A percentile compares a stretch with the other conserved stretches of the same genome.
phyloP scores from a whole-genome alignment of 2,113 vertebrate species.

The Syngnathus scovelli region DNA sequence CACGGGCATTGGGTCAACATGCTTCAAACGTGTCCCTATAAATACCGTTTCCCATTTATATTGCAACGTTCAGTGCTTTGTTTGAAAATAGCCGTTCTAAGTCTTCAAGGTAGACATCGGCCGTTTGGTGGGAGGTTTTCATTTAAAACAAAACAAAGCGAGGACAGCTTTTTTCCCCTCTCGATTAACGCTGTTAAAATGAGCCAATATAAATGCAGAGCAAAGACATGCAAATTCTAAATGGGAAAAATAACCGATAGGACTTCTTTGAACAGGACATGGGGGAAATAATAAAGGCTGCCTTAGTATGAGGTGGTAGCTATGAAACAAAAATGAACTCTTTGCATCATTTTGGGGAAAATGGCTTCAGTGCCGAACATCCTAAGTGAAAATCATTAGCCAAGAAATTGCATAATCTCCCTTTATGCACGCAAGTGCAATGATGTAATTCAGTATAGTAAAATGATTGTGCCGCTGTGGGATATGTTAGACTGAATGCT shows the following conservation, averaged over 20 bases:
- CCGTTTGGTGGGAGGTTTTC: background rate
- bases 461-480: conserved; percentile 15
- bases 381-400: conserved; percentile 29
- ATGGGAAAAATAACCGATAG: background rate
- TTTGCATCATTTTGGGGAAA: background rate
- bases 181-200: conserved; percentile 49
- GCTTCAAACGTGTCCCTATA: background rate
- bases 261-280: conserved; percentile 12
- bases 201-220: conserved; percentile 38
- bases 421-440: conserved; percentile 30
- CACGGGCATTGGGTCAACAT: background rate
- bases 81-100: background rate
- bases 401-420: conserved; percentile 25
- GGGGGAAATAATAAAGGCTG: background rate
- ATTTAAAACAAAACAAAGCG: conserved; percentile 13
- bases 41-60: background rate
- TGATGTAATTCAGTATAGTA: conserved; percentile 30
- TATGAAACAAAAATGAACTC: background rate
- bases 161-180: conserved; percentile 18
- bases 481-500: conserved; percentile 12
- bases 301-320: background rate
- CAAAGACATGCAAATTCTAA: conserved; percentile 9
- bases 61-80: background rate
- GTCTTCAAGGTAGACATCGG: conserved; percentile 3
- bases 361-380: conserved; percentile 16